phyloP scores from a whole-genome alignment of 2,888 invertebrate species.

The Plemyria rubiginata region DNA sequence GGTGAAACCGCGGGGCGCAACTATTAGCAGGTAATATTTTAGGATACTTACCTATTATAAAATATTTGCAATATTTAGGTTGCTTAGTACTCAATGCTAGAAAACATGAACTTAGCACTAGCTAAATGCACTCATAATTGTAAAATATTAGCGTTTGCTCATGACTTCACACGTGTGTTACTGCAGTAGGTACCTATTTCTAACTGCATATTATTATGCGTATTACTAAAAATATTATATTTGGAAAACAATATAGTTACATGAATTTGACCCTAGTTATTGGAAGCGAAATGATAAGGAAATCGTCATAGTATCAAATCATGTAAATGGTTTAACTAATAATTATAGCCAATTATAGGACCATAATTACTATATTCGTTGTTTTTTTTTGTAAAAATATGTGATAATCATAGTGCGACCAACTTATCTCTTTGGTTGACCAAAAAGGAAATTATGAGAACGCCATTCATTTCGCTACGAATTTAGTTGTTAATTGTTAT shows the following conservation, averaged over 20 bases:
- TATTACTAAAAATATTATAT: no score
- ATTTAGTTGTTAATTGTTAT: not conserved
- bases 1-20: no score
- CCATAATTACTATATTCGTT: slow-evolving; percentile 24
- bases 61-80: slow-evolving; percentile 19
- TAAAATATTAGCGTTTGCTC: not conserved
- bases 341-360: slow-evolving; percentile 17
- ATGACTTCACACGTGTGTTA: not conserved
- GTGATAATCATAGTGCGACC: not conserved
- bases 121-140: slow-evolving; percentile 7
- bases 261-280: no score
- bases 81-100: slow-evolving; percentile 16
- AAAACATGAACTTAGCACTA: slow-evolving; percentile 12
- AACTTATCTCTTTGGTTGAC: not conserved
- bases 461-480: not conserved
- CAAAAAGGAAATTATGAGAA: not conserved
- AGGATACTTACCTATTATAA: not conserved
- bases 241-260: no score
- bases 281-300: not conserved
- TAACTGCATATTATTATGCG: not conserved
- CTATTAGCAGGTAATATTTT: no score
- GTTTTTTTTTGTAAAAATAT: slow-evolving; percentile 6
- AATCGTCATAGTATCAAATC: not conserved
- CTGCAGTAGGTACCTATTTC: not conserved
- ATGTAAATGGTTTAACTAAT: not conserved